These are phyloP conservation scores for Streptopelia turtur DNA, from an alignment of 2,797 vertebrate species.

Conservation along the genomic window DNA sequence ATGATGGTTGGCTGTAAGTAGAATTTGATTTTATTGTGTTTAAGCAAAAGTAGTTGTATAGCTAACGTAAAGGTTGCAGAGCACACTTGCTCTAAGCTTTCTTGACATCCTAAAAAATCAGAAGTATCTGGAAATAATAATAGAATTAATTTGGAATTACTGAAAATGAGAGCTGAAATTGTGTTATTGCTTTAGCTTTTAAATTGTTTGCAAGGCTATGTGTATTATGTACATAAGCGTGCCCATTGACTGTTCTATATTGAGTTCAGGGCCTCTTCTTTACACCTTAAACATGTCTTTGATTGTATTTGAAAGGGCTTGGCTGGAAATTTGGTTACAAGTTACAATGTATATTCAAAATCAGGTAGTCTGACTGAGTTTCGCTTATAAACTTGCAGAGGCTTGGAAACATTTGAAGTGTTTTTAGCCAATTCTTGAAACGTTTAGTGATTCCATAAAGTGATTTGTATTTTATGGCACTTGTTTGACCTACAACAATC, in stretches of 20 bases:
- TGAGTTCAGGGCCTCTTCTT: neutral
- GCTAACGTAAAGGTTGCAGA: accelerated
- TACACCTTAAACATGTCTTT: neutral
- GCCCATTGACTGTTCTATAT: neutral
- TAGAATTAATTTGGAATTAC: neutral
- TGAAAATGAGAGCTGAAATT: neutral
- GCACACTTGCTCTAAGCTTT: neutral
- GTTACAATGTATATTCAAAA: neutral
- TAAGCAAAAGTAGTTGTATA: neutral
- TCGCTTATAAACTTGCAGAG: neutral
- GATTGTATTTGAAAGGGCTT: neutral
- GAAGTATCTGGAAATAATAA: neutral
- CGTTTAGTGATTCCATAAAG: neutral
- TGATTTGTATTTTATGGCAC: neutral
- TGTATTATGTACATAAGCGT: neutral
- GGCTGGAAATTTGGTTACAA: neutral
- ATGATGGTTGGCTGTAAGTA: slow-evolving; percentile 99
- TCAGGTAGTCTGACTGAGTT: neutral
- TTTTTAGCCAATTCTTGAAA: neutral
- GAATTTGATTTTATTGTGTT: neutral
- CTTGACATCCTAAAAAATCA: neutral
- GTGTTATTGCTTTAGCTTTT: neutral
- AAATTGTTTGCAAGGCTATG: neutral
- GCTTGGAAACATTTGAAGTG: neutral
- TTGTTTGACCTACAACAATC: neutral